Conservation (phyloP, 2,797 vertebrate species). For the Australoheros facetus region DNA sequence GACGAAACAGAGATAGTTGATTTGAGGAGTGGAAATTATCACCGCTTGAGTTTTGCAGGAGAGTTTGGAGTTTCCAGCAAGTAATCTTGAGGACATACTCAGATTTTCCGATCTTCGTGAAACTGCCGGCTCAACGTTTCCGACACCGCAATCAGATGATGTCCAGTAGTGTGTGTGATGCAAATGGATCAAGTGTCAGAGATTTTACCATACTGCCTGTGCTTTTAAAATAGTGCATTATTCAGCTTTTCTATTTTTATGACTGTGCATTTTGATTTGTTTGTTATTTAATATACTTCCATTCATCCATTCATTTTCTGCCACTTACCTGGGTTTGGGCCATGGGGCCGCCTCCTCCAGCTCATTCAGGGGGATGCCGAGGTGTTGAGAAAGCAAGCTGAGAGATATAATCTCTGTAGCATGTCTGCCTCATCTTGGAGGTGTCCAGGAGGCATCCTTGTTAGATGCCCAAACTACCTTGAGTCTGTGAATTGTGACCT, state of each 20-base stretch:
- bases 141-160: neutral
- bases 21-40: constrained; percentile 21
- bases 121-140: constrained; percentile 21
- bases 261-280: neutral
- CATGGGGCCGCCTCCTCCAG: no score
- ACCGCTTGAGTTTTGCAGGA: constrained; percentile 4
- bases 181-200: neutral
- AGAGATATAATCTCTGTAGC: no score
- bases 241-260: neutral
- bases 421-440: no score
- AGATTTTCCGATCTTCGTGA: constrained; percentile 15
- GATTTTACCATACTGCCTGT: neutral
- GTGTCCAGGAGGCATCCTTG: no score
- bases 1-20: constrained; percentile 19
- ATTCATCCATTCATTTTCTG: no score
- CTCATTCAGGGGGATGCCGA: no score
- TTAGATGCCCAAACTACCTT: no score
- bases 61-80: constrained; percentile 19
- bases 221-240: neutral
- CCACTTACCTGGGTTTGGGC: no score
- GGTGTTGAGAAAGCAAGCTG: no score
- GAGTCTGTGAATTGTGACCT: no score
- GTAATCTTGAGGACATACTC: constrained; percentile 10
- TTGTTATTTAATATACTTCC: no score
- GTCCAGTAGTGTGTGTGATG: neutral